Evolutionary conservation across 2,113 vertebrate genomes (phyloP).

Genomic region (Alethe diademata): DNA sequence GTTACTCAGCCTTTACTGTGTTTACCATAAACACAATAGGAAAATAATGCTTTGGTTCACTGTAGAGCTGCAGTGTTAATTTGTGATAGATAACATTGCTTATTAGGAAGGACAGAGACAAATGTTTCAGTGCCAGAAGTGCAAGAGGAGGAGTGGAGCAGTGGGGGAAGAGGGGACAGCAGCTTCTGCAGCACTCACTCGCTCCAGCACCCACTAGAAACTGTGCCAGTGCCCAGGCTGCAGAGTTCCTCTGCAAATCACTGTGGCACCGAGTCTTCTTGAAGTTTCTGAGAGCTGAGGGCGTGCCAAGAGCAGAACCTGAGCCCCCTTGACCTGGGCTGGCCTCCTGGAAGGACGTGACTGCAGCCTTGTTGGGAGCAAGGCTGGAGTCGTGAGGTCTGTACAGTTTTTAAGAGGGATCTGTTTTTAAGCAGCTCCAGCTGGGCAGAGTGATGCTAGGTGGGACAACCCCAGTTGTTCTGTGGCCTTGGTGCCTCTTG

Average conservation of each 20-base stretch:
- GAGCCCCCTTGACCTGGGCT: neutral
- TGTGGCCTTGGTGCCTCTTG: neutral
- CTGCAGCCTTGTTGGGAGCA: neutral
- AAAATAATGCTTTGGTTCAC: neutral
- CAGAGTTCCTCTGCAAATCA: neutral
- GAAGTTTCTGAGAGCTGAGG: neutral
- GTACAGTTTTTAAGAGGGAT: rapidly evolving
- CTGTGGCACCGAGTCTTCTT: neutral
- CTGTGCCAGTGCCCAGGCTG: rapidly evolving
- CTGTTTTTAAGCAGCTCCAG: neutral
- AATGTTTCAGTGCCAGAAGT: neutral
- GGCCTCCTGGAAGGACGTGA: neutral
- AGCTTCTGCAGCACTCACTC: neutral
- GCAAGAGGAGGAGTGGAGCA: neutral
- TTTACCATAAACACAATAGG: neutral
- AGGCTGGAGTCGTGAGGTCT: neutral
- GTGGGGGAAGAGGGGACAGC: neutral
- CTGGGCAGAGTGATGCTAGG: neutral
- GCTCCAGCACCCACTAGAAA: rapidly evolving
- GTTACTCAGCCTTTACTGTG: neutral
- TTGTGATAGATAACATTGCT: neutral
- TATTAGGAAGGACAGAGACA: neutral
- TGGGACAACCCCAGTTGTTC: rapidly evolving
- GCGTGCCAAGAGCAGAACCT: neutral
- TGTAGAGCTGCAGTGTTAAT: neutral